Evolutionary conservation across 2,888 invertebrate species (phyloP).

Genomic region (Dastarcus helophoroides): DNA sequence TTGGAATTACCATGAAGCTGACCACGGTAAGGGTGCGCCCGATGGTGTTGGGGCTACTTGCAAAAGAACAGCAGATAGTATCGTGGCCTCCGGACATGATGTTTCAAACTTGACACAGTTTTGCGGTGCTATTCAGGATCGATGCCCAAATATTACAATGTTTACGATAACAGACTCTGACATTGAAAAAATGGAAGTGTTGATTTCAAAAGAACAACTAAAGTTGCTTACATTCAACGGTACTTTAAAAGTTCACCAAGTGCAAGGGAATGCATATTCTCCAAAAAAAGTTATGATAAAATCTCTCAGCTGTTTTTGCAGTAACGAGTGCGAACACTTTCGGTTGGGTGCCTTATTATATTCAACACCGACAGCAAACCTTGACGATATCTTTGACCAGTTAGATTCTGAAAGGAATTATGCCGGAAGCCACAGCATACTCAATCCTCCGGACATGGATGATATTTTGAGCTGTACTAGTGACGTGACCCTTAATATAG

Average conservation of each 20-base stretch:
- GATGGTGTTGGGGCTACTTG: constrained; percentile 27
- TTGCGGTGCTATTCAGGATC: constrained; percentile 13
- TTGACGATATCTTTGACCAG: too few relatives aligned
- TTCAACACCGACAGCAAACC: too few relatives aligned
- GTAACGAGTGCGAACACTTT: background rate
- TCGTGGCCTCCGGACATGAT: constrained; percentile 24
- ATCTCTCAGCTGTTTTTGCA: constrained; percentile 1
- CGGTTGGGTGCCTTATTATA: background rate
- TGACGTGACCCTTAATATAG: too few relatives aligned
- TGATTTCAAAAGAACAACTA: constrained; percentile 7
- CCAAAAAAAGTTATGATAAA: constrained; percentile 2
- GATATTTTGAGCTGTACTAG: too few relatives aligned
- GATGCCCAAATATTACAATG: constrained; percentile 14
- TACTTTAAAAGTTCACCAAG: constrained; percentile 11
- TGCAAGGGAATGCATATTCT: constrained; percentile 8
- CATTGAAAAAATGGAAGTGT: constrained; percentile 13
- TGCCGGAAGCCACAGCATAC: too few relatives aligned
- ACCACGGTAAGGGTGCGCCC: constrained; percentile 27
- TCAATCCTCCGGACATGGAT: too few relatives aligned
- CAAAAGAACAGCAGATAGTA: constrained; percentile 26
- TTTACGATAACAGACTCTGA: constrained; percentile 16
- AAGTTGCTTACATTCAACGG: constrained; percentile 7
- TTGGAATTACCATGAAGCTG: constrained; percentile 24
- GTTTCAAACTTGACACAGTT: constrained; percentile 19
- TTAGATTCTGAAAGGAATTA: too few relatives aligned